Percentiles rank a stretch among this genome's conserved stretches.
These are phyloP conservation scores for Scaptomyza cyrtandrae DNA, from an alignment of 2,888 invertebrate genomes.

Conservation along the genomic window DNA sequence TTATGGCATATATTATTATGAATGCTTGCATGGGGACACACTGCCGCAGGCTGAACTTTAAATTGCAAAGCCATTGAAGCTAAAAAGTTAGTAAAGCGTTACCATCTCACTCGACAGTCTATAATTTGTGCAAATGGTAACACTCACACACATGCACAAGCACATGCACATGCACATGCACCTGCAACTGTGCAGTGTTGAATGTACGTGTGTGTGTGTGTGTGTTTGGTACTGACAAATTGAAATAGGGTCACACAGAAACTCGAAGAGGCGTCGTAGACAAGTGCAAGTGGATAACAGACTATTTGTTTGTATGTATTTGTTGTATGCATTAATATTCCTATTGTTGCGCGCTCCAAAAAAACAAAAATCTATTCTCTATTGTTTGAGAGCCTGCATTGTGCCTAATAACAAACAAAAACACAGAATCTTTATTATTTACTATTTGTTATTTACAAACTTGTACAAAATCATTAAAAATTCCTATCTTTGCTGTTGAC, in stretches of 20 bases:
- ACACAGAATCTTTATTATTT: neutral
- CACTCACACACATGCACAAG: neutral
- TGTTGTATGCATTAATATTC: neutral
- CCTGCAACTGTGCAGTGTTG: neutral
- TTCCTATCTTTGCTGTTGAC: no score
- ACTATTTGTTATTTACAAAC: neutral
- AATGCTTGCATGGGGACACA: neutral
- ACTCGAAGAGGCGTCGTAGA: neutral
- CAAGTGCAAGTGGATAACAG: neutral
- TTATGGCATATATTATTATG: neutral
- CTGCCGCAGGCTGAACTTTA: neutral
- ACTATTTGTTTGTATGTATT: neutral
- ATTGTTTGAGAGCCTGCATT: neutral
- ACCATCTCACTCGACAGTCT: neutral
- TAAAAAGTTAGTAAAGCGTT: neutral
- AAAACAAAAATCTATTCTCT: neutral
- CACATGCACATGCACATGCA: neutral
- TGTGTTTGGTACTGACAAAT: neutral
- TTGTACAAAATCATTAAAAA: neutral
- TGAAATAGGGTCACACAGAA: neutral
- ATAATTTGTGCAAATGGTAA: constrained; percentile 1
- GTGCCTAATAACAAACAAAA: neutral
- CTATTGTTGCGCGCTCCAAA: neutral
- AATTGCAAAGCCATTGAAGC: constrained; percentile 1
- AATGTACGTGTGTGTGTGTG: neutral